Evolutionary conservation across 2,113 vertebrate species (phyloP).

Genomic region (Calyptomena viridis): DNA sequence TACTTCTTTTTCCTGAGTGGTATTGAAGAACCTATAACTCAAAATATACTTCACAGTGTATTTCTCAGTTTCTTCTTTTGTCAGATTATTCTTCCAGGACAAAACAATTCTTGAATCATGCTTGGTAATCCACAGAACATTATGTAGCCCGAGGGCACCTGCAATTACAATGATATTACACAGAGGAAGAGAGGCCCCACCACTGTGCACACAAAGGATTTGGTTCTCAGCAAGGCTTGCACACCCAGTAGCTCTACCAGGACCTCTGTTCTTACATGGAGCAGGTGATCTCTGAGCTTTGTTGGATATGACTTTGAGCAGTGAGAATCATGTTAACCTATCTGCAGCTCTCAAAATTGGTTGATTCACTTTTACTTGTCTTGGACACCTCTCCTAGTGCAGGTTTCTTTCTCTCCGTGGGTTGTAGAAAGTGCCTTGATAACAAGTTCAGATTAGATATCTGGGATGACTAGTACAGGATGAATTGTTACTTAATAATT

Average conservation of each 20-base stretch:
- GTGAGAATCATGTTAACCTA: neutral
- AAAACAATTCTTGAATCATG: neutral
- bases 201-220: neutral
- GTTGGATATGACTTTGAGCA: neutral
- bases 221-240: neutral
- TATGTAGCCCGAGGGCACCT: neutral
- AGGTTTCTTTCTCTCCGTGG: neutral
- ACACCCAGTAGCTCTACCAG: neutral
- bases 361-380: neutral
- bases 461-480: neutral
- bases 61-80: constrained; percentile 33
- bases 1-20: constrained; percentile 5
- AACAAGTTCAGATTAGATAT: neutral
- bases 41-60: constrained; percentile 53
- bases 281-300: neutral
- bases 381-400: neutral
- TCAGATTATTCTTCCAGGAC: constrained; percentile 45
- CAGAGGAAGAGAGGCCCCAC: neutral
- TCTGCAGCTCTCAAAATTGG: neutral
- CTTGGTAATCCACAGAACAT: neutral
- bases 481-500: neutral
- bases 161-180: neutral
- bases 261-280: neutral
- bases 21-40: constrained; percentile 50
- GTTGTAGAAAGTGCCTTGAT: neutral